A percentile compares a stretch with the other conserved stretches of the same genome.
These are phyloP conservation scores for Lepidurus couesii DNA, from an alignment of 1,140 invertebrate species.

Conservation along the genomic window DNA sequence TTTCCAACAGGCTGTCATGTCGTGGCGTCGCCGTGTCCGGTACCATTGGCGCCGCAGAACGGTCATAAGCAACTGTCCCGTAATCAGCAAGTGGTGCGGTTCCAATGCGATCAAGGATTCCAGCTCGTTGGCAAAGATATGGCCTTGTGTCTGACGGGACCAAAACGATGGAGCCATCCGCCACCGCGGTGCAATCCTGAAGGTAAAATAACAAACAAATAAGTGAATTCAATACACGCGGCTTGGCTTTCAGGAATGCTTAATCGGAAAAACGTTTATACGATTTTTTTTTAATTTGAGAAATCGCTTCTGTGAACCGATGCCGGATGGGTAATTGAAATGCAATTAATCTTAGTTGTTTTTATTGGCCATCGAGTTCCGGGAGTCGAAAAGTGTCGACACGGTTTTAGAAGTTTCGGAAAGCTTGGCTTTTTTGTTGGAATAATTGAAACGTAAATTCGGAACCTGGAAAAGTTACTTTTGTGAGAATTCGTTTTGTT, in stretches of 20 bases:
- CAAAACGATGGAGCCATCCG: slow-evolving; percentile 12
- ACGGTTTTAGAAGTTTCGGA: too few relatives aligned
- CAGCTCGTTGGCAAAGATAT: slow-evolving; percentile 9
- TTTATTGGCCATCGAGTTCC: too few relatives aligned
- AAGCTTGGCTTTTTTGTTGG: too few relatives aligned
- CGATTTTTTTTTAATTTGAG: too few relatives aligned
- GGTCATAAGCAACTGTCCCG: not conserved
- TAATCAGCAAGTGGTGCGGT: slow-evolving; percentile 18
- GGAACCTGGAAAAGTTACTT: too few relatives aligned
- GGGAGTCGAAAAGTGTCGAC: too few relatives aligned
- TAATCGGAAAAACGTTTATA: too few relatives aligned
- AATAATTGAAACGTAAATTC: too few relatives aligned
- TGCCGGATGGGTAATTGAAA: too few relatives aligned
- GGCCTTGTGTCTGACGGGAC: slow-evolving; percentile 13
- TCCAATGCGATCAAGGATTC: slow-evolving; percentile 10
- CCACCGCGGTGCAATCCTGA: not conserved
- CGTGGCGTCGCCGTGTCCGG: slow-evolving; percentile 1
- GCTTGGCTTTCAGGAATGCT: not conserved
- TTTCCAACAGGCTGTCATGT: slow-evolving; percentile 1
- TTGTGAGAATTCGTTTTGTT: too few relatives aligned
- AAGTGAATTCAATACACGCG: not conserved
- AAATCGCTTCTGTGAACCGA: too few relatives aligned
- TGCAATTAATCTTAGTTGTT: too few relatives aligned
- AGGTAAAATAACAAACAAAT: not conserved
- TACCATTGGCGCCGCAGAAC: slow-evolving; percentile 1